phyloP scores from a whole-genome alignment of 2,797 vertebrate genomes.

The Caiman crocodilus region DNA sequence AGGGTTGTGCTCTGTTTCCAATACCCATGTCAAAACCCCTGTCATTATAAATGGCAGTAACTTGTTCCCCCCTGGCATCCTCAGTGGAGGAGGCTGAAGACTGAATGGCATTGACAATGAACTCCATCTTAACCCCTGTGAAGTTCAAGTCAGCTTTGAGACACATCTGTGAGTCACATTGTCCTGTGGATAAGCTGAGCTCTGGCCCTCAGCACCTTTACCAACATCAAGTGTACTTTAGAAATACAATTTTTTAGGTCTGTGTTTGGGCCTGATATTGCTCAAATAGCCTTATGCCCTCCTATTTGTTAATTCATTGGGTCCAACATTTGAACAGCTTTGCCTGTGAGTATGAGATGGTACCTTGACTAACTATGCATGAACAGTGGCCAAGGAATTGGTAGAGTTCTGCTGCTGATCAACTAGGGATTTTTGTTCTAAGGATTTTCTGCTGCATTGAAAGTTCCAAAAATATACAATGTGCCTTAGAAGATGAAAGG shows the following conservation, averaged over 20 bases:
- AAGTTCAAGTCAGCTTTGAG: background rate
- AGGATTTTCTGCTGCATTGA: slow-evolving; percentile 6
- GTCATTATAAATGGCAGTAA: background rate
- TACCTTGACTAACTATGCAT: slow-evolving; percentile 35
- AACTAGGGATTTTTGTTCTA: slow-evolving; percentile 7
- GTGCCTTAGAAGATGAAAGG: slow-evolving; percentile 37
- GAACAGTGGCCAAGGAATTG: slow-evolving; percentile 31
- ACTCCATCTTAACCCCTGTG: slow-evolving; percentile 11
- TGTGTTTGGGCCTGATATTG: too few species aligned
- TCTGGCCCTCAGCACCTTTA: background rate
- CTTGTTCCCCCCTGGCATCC: background rate
- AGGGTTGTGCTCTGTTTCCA: slow-evolving; percentile 20
- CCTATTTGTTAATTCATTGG: slow-evolving; percentile 58
- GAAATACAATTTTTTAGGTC: background rate
- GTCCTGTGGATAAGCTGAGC: background rate
- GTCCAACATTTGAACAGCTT: slow-evolving; percentile 61
- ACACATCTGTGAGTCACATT: background rate
- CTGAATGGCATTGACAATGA: slow-evolving; percentile 10
- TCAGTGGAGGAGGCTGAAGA: slow-evolving; percentile 16
- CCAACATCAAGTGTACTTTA: background rate
- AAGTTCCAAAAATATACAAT: slow-evolving; percentile 22
- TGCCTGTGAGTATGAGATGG: slow-evolving; percentile 39
- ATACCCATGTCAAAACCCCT: background rate
- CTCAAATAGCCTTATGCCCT: background rate
- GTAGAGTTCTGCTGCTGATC: slow-evolving; percentile 28